These are phyloP conservation scores for Manis javanica DNA, from an alignment of 2,797 vertebrate genomes.

Conservation along the genomic window DNA sequence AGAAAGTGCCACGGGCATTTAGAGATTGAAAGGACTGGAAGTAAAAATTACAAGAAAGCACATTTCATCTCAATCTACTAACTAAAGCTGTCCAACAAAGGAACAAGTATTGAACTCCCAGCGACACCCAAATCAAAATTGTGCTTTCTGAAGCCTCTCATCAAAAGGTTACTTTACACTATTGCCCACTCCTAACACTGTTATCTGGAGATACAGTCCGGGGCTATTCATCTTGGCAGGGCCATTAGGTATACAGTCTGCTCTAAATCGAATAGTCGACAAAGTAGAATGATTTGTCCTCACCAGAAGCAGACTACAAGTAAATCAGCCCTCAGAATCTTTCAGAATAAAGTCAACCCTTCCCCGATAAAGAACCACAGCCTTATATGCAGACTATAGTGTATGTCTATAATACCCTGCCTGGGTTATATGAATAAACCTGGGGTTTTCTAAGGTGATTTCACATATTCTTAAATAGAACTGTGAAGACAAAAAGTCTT, in stretches of 20 bases:
- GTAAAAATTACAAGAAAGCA: slow-evolving; percentile 15
- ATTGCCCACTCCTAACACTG: not conserved
- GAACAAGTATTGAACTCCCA: not conserved
- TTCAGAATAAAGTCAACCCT: slow-evolving; percentile 36
- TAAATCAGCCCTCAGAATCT: slow-evolving; percentile 8
- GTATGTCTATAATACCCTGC: not conserved
- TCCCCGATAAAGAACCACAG: not conserved
- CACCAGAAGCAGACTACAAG: slow-evolving; percentile 16
- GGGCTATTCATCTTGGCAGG: slow-evolving; percentile 3
- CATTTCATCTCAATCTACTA: slow-evolving; percentile 2
- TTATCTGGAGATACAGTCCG: not conserved
- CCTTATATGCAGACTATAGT: not conserved
- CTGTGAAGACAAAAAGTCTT: not conserved
- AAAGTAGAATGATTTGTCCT: slow-evolving; percentile 47
- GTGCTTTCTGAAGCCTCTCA: not conserved
- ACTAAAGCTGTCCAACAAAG: not conserved
- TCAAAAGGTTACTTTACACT: not conserved
- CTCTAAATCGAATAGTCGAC: slow-evolving; percentile 40
- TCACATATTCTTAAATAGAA: not conserved
- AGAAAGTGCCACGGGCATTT: not conserved
- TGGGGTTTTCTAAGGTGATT: not conserved
- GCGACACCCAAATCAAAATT: not conserved
- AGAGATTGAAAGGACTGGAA: not conserved
- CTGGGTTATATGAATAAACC: not conserved
- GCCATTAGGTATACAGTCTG: not conserved